Evolutionary conservation across 2,888 invertebrate genomes (phyloP).

Genomic region (Helleia helle): DNA sequence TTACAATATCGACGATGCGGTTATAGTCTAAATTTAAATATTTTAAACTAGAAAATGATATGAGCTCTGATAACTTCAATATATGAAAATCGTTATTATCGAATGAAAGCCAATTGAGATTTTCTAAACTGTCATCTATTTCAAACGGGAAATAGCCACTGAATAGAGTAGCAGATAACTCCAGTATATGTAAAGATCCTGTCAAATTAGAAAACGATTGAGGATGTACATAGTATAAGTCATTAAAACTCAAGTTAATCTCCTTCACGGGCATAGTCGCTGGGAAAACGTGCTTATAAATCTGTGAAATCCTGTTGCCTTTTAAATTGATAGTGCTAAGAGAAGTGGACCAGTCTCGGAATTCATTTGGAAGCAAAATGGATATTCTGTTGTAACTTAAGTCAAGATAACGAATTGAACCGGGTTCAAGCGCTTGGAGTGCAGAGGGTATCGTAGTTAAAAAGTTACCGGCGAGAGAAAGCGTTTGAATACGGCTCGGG

Average conservation of each 20-base stretch:
- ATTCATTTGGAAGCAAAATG: constrained; percentile 83
- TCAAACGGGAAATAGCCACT: constrained; percentile 85
- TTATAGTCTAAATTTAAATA: constrained; percentile 92
- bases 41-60: constrained; percentile 79
- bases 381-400: constrained; percentile 90
- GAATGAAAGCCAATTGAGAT: constrained; percentile 86
- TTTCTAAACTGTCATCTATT: constrained; percentile 81
- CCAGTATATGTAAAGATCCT: constrained; percentile 84
- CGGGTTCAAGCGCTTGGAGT: constrained; percentile 80
- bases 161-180: constrained; percentile 89
- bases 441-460: constrained; percentile 82
- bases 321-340: constrained; percentile 86
- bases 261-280: constrained; percentile 86
- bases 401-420: constrained; percentile 85
- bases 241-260: constrained; percentile 93
- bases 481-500: constrained; percentile 80
- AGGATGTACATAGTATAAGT: constrained; percentile 85
- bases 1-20: constrained; percentile 80
- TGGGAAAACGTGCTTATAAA: constrained; percentile 81
- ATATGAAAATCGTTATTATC: constrained; percentile 90
- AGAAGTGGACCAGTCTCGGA: constrained; percentile 84
- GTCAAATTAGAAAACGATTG: constrained; percentile 86
- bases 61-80: constrained; percentile 80
- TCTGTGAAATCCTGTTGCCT: constrained; percentile 86
- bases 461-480: constrained; percentile 88